Conservation (phyloP, 53 echinoderm and acorn worm genomes). For the Actinopyga echinites region DNA sequence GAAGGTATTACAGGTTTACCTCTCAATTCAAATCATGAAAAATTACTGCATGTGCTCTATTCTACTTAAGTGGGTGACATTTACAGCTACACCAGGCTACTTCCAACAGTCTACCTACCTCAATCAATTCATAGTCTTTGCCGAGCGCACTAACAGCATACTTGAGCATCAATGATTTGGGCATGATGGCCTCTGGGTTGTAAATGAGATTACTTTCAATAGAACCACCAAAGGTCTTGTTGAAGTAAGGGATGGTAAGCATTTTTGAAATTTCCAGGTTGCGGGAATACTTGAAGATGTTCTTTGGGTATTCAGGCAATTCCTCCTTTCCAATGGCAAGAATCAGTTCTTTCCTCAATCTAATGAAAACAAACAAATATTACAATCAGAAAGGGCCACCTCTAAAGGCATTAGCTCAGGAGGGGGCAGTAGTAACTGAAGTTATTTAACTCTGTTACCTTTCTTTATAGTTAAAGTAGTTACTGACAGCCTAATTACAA, state of each 20-base stretch:
- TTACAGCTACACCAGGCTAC: too few relatives aligned
- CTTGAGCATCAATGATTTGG: conserved; percentile 82
- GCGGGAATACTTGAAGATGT: conserved; percentile 81
- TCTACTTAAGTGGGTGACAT: background rate
- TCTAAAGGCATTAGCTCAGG: too few relatives aligned
- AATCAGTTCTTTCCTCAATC: conserved; percentile 64
- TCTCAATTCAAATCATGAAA: background rate
- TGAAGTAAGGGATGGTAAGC: conserved; percentile 72
- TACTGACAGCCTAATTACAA: too few relatives aligned
- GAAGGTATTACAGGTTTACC: too few relatives aligned
- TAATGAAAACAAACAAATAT: too few relatives aligned
- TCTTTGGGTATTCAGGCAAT: conserved; percentile 87
- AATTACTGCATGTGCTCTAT: background rate
- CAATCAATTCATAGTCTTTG: conserved; percentile 77
- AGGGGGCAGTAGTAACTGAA: background rate
- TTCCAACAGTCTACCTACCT: too few relatives aligned
- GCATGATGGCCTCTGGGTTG: conserved; percentile 71
- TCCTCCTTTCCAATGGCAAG: conserved; percentile 65
- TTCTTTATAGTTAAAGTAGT: too few relatives aligned
- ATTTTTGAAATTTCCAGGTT: conserved; percentile 93
- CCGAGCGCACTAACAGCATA: conserved; percentile 80
- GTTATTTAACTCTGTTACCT: background rate
- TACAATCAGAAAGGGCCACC: too few relatives aligned
- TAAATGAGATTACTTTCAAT: conserved; percentile 84
- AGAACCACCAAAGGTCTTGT: conserved; percentile 78